Evolutionary conservation across 30 jellyfish, hydroid and myxozoan species (phyloP).

Genomic region (Hydra vulgaris): DNA sequence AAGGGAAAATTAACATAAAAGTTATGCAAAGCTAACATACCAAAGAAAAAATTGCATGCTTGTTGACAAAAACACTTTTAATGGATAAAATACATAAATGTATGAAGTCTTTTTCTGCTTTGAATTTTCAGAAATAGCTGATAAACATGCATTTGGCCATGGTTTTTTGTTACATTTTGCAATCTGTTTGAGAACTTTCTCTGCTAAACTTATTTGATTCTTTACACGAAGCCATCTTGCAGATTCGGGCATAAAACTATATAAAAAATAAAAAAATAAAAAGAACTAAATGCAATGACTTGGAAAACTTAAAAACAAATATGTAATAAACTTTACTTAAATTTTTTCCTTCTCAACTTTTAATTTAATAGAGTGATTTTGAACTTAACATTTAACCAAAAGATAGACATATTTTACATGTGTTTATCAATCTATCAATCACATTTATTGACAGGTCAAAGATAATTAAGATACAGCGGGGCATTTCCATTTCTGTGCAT

Average conservation of each 20-base stretch:
- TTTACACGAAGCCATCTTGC: slow-evolving; percentile 89
- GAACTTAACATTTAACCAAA: no score
- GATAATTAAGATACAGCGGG: no score
- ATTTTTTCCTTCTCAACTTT: no score
- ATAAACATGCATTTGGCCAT: slow-evolving; percentile 48
- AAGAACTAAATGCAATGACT: not conserved
- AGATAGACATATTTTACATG: no score
- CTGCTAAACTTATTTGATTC: slow-evolving; percentile 67
- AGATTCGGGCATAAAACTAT: slow-evolving; percentile 82
- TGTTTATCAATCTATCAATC: no score
- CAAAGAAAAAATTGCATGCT: slow-evolving; percentile 64
- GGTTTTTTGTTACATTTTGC: slow-evolving; percentile 65
- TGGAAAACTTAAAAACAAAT: no score
- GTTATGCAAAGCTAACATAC: slow-evolving; percentile 33
- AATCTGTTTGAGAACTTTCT: slow-evolving; percentile 33
- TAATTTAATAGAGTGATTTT: no score
- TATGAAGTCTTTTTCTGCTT: slow-evolving; percentile 27
- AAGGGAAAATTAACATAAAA: no score
- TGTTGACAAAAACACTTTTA: slow-evolving; percentile 42
- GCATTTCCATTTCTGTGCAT: no score
- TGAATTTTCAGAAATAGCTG: slow-evolving; percentile 17
- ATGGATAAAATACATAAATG: slow-evolving; percentile 58
- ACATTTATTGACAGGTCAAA: no score
- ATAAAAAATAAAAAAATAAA: not conserved
- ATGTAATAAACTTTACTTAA: no score